Evolutionary conservation across 2,113 vertebrate species (phyloP).

Genomic region (Centrocercus urophasianus): DNA sequence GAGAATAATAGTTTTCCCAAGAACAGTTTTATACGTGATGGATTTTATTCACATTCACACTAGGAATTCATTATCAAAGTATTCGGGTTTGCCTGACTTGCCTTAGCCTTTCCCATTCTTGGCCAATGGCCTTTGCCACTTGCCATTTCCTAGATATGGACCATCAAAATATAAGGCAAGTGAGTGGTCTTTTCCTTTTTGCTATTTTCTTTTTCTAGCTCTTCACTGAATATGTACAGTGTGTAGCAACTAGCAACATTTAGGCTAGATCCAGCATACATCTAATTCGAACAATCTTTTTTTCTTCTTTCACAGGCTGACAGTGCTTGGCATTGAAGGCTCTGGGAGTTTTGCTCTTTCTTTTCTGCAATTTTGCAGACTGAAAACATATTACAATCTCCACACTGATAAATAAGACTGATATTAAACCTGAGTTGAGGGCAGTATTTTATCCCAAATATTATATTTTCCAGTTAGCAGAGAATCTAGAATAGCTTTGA

Average conservation of each 20-base stretch:
- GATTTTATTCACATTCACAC: not conserved
- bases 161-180: not conserved
- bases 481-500: not conserved
- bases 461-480: not conserved
- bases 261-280: not conserved
- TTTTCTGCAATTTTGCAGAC: not conserved
- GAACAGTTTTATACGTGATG: not conserved
- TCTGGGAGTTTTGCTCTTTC: not conserved
- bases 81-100: not conserved
- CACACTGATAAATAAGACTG: not conserved
- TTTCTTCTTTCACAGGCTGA: not conserved
- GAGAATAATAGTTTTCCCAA: conserved; percentile 17
- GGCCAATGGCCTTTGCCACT: not conserved
- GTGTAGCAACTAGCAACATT: not conserved
- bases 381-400: not conserved
- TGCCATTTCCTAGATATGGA: not conserved
- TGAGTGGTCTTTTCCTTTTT: not conserved
- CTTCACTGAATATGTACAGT: not conserved
- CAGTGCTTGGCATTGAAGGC: not conserved
- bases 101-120: not conserved
- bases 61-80: not conserved
- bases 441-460: not conserved
- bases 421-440: conserved; percentile 4
- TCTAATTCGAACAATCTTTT: not conserved
- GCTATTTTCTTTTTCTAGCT: not conserved